phyloP scores from a whole-genome alignment of 2,797 vertebrate genomes.

The Muraenolepis orangiensis region DNA sequence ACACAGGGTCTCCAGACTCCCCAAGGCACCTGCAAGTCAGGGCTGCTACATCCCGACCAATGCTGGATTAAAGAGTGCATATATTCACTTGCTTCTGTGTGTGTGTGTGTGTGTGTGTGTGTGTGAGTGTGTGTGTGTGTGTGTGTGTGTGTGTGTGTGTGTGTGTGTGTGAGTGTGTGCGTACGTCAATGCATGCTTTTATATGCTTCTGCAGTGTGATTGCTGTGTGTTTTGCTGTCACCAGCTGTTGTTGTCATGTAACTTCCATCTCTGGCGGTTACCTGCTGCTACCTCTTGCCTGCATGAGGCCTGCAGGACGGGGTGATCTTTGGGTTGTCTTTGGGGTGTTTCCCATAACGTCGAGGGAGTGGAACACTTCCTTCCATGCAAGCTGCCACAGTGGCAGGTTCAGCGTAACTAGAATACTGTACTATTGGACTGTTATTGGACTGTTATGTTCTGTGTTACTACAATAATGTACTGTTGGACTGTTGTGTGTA shows the following conservation, averaged over 20 bases:
- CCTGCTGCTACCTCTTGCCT: slow-evolving; percentile 3
- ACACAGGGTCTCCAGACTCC: slow-evolving; percentile 52
- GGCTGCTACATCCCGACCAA: too few relatives aligned
- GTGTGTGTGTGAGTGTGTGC: not conserved
- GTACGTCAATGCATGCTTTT: not conserved
- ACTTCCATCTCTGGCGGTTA: slow-evolving; percentile 21
- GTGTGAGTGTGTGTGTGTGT: not conserved
- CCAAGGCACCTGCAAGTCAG: too few relatives aligned
- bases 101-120: slow-evolving; percentile 7
- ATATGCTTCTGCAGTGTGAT: too few relatives aligned
- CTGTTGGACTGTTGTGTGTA: too few relatives aligned
- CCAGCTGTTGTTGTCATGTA: slow-evolving; percentile 51
- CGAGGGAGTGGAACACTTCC: too few relatives aligned
- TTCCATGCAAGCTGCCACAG: not conserved
- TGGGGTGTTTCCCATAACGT: not conserved
- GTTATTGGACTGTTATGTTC: too few relatives aligned
- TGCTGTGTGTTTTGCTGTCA: slow-evolving; percentile 17
- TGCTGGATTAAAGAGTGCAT: too few relatives aligned
- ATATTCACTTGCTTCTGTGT: slow-evolving; percentile 3
- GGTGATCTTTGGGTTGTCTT: not conserved
- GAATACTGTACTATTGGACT: too few relatives aligned
- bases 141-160: slow-evolving; percentile 9
- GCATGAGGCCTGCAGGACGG: slow-evolving; percentile 6
- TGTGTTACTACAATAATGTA: too few relatives aligned
- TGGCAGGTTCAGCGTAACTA: too few relatives aligned